phyloP scores from a whole-genome alignment of 2,888 invertebrate species.

The Mantis religiosa region DNA sequence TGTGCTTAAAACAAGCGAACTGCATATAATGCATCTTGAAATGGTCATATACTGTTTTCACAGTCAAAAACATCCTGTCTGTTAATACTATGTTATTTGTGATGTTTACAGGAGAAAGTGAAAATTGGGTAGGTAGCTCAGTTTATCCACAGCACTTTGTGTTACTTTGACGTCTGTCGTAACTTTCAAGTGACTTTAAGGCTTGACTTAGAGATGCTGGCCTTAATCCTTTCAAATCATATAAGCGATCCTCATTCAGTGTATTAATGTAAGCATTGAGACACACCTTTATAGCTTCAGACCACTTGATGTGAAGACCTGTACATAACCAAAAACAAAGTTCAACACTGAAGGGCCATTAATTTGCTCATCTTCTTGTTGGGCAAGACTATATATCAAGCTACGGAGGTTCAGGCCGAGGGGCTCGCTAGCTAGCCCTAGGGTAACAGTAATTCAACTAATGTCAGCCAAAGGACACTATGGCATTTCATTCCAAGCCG shows the following conservation, averaged over 20 bases:
- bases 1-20: too few species aligned
- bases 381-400: neutral
- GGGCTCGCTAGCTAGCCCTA: neutral
- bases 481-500: neutral
- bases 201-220: neutral
- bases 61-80: too few species aligned
- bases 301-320: neutral
- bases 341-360: neutral
- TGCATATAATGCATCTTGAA: too few species aligned
- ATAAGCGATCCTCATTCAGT: neutral
- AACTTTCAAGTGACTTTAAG: neutral
- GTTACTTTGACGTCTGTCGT: neutral
- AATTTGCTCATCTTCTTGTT: neutral
- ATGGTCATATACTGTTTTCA: too few species aligned
- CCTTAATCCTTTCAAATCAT: neutral
- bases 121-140: neutral
- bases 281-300: neutral
- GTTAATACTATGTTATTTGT: too few species aligned
- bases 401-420: neutral
- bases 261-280: neutral
- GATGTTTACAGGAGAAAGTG: neutral
- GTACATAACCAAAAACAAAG: neutral
- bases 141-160: neutral
- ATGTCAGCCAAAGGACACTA: neutral
- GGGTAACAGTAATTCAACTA: neutral